Percentiles rank a stretch among this genome's conserved stretches.
These are phyloP conservation scores for Chironomus striatipennis DNA, from an alignment of 1,140 invertebrate genomes.

Conservation along the genomic window DNA sequence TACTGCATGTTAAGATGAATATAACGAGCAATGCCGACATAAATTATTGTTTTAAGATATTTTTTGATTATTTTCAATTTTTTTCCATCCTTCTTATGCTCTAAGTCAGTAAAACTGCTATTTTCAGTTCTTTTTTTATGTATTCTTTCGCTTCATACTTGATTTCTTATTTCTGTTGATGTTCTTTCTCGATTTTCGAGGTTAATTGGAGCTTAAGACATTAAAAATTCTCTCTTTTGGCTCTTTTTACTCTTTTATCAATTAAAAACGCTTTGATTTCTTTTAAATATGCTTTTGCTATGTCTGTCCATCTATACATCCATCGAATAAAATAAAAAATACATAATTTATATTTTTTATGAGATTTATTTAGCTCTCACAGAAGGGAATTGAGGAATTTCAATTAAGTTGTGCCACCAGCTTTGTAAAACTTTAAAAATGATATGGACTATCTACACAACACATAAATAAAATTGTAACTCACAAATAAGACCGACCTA, in stretches of 20 bases:
- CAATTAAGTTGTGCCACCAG: conserved; percentile 19
- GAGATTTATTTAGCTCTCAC: too few species aligned
- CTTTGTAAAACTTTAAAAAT: not conserved
- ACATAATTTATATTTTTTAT: not conserved
- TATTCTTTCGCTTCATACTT: too few species aligned
- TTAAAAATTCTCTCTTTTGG: not conserved
- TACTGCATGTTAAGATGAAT: too few species aligned
- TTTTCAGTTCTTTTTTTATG: too few species aligned
- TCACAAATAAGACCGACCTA: not conserved
- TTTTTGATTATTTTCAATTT: not conserved
- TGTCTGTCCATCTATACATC: not conserved
- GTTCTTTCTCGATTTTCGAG: conserved; percentile 1
- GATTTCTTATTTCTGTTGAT: not conserved
- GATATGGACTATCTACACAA: not conserved
- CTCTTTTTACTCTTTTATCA: not conserved
- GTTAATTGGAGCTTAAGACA: conserved; percentile 15
- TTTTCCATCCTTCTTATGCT: too few species aligned
- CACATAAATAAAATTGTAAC: conserved; percentile 3
- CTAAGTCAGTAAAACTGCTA: too few species aligned
- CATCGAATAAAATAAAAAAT: not conserved
- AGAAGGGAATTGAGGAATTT: not conserved
- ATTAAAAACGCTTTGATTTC: conserved; percentile 2
- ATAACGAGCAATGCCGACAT: not conserved
- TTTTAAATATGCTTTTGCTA: not conserved
- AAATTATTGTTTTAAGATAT: conserved; percentile 20